Base-by-base conservation (phyloP, 1,140 invertebrate species). In the Bradynema listronoti region DNA sequence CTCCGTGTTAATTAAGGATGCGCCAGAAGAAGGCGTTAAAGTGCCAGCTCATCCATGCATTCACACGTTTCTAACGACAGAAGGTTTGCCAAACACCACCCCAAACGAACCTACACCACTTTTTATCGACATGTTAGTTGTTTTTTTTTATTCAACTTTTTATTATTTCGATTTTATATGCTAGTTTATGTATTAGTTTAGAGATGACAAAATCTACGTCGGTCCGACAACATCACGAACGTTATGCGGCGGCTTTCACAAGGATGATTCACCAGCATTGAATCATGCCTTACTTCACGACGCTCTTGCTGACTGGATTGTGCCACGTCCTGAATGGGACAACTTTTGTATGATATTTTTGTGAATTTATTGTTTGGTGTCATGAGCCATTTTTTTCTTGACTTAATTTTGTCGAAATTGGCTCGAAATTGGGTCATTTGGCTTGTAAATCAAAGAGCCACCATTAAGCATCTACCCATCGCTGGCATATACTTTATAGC, bases 321-420 rank as follows among this genome's bases (percentile, higher is more conserved):
- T 75, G 51, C 75, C 71, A 14, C 27, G 47, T 27, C 58, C 70
- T 1, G 73, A 71, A 79, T 95, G 91, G 91, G 91, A 96, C 80
- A 89, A 93, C 74, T 96, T 97, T 80, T 86, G 82, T 83, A 67
- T 75, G 78, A 73, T 56, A 36, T 25, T 14, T n/a, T n/a, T n/a
- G n/a, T n/a, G n/a, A n/a, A n/a, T n/a, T n/a, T n/a, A n/a, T n/a
- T n/a, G n/a, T n/a, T n/a, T n/a, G n/a, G n/a, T n/a, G n/a, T n/a
- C n/a, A n/a, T n/a, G n/a, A n/a, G n/a, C n/a, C n/a, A n/a, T n/a
- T n/a, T n/a, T 33, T 30, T 33, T n/a, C 1, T 6, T 29, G 22
- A 7, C 24, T 14, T 19, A 29, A 1, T 7, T 33, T 14, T 1
- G n/a, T 53, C n/a, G 11, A 42, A n/a, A 24, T 50, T n/a, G n/a